Evolutionary conservation across 2,888 invertebrate genomes (phyloP), one percentile per base, ranked within the genome.

Genomic region (Liopterus haemorrhoidalis): DNA sequence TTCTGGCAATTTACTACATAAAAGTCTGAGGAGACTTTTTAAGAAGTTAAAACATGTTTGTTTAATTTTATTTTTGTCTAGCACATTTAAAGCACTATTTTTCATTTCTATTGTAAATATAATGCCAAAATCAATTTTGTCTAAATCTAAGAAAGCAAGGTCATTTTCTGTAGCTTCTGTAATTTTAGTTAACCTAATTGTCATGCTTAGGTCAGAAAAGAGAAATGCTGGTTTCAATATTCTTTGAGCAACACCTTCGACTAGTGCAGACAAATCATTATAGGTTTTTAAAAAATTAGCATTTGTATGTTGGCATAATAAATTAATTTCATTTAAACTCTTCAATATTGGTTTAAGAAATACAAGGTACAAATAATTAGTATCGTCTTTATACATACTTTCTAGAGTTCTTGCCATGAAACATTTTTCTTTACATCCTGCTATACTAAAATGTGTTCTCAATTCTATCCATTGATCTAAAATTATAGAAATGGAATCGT

Each of bases 401-500:
- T 21, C 20, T 9, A 58, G 24, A 2, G 37, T 35, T 38, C 52
- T 46, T 5, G 53, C 52, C 4, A 49, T 51, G 16, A 54, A 53
- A 41, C 54, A 54, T 46, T 50, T 51, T 9, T 57, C 51, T 4
- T 44, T 12, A 5, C n/a, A 3, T 11, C 6, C 8, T 5, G 19
- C 19, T 11, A 33, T 4, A 11, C 21, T 24, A 37, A 58, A 59
- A 24, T 53, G 49, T 12, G 42, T 41, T 49, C 55, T 53, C 25
- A 56, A 41, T 44, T 54, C 54, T 35, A 50, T 15, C 53, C 54
- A 58, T 35, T 59, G 56, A n/a, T 50, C 37, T n/a, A 56, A 11
- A 21, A 52, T 55, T 24, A 41, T 51, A 25, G 45, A 35, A 6
- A 55, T 54, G 6, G 56, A 54, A 31, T 42, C 42, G 40, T 50